Base-by-base conservation (phyloP, 1,140 invertebrate species). In the Eupristina koningsbergeri region DNA sequence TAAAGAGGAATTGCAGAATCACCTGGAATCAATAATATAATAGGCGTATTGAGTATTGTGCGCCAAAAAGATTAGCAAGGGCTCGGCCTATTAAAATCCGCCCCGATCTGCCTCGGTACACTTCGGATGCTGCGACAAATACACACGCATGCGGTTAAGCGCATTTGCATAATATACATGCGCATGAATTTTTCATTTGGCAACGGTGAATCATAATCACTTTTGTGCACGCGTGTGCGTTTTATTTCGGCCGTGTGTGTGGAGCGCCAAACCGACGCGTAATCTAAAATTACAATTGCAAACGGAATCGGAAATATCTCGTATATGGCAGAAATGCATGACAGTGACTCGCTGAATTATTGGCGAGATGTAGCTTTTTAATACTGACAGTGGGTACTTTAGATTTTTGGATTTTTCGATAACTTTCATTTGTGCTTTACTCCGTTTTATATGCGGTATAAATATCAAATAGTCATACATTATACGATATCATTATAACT, bases 91-190 rank as follows among this genome's bases (percentile, higher is more conserved):
- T 31, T 80, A 69, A 64, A 69, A 64, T 64, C 7, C 39, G n/a
- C 41, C 58, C 29, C 29, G 41, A 80, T 80, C n/a, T 69, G n/a
- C 41, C 0, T 15, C 2, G 77, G 61, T n/a, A n/a, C 29, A 80
- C 63, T 80, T 69, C 3, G n/a, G n/a, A n/a, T 47, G 63, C 45
- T 45, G 31, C 67, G 8, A 19, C 47, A 7, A 11, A 53, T 5
- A 53, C 73, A 29, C 39, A 58, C 45, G 17, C 47, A 64, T 34
- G 79, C 80, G 36, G 77, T 81, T 77, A 84, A 80, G 84, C 85
- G 85, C 58, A 83, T 86, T 88, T 88, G 83, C 87, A 84, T 85
- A 88, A 86, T 87, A 86, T 78, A 87, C 86, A 58, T 13, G 17
- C 29, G 58, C 53, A 82, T 82, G 73, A 75, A 82, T 82, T 82